Percentiles rank a stretch among this genome's conserved stretches.
These are phyloP conservation scores for Limenitis camilla DNA, from an alignment of 2,888 invertebrate genomes.

Conservation along the genomic window DNA sequence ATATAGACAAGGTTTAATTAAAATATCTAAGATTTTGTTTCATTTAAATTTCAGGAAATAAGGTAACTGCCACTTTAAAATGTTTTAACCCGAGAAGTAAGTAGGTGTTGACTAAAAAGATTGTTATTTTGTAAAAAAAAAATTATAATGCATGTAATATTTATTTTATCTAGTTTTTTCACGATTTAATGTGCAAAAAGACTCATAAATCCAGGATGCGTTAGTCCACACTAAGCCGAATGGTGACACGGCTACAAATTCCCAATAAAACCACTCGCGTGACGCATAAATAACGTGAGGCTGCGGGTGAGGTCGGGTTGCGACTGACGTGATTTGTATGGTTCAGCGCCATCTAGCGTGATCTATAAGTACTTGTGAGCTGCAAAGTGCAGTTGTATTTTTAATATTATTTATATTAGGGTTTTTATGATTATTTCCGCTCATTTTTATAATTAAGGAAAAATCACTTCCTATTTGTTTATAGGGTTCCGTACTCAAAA, in stretches of 20 bases:
- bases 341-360: constrained; percentile 52
- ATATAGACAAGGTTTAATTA: too few relatives aligned
- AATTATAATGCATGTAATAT: neutral
- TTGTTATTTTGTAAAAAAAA: too few relatives aligned
- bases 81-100: too few relatives aligned
- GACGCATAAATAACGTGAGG: constrained; percentile 31
- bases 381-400: neutral
- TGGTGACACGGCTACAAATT: constrained; percentile 15
- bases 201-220: constrained; percentile 8
- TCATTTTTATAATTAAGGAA: too few relatives aligned
- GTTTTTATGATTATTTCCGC: too few relatives aligned
- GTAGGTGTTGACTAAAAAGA: too few relatives aligned
- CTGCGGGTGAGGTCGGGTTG: constrained; percentile 30
- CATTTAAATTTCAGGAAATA: too few relatives aligned
- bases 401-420: too few relatives aligned
- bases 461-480: too few relatives aligned
- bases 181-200: constrained; percentile 3
- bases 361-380: constrained; percentile 39
- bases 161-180: neutral
- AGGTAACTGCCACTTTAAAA: too few relatives aligned
- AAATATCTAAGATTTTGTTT: too few relatives aligned
- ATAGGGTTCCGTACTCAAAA: too few relatives aligned
- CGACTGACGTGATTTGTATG: constrained; percentile 50
- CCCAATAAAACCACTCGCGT: constrained; percentile 31
- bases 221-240: constrained; percentile 11